Evolutionary conservation across 2,113 vertebrate species (phyloP).

Genomic region (Cephalopholis sonnerati): DNA sequence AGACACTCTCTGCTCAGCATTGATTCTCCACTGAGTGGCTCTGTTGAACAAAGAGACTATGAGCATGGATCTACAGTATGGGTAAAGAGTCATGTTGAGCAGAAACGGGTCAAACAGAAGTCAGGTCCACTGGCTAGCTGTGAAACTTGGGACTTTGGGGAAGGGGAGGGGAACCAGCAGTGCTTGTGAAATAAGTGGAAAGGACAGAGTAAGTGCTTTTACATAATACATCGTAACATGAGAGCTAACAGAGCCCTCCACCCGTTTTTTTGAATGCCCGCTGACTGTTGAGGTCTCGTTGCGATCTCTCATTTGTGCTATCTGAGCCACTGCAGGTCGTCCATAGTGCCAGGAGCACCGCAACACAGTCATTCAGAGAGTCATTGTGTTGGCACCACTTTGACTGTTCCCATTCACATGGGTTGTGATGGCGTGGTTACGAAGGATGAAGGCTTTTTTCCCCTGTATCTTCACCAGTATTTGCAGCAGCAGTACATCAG

Average conservation of each 20-base stretch:
- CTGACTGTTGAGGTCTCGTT: conserved; percentile 47
- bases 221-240: conserved; percentile 75
- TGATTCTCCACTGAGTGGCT: conserved; percentile 49
- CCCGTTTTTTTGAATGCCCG: conserved; percentile 37
- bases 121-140: conserved; percentile 50
- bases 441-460: conserved; percentile 12
- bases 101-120: conserved; percentile 51
- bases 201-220: conserved; percentile 70
- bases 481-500: conserved; percentile 40
- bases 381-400: conserved; percentile 52
- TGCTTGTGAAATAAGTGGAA: conserved; percentile 55
- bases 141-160: conserved; percentile 28
- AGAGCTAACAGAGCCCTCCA: conserved; percentile 48
- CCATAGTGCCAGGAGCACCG: conserved; percentile 45
- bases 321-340: conserved; percentile 44
- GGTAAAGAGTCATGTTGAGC: conserved; percentile 31
- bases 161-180: conserved; percentile 21
- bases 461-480: conserved; percentile 4
- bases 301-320: conserved; percentile 32
- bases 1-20: conserved; percentile 38
- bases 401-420: conserved; percentile 17
- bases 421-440: background rate
- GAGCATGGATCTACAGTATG: conserved; percentile 25
- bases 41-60: conserved; percentile 59
- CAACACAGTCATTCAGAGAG: conserved; percentile 49